A percentile compares a stretch with the other conserved stretches of the same genome.
Evolutionary conservation across 2,113 vertebrate genomes (phyloP).

Genomic region (Xiphophorus hellerii): DNA sequence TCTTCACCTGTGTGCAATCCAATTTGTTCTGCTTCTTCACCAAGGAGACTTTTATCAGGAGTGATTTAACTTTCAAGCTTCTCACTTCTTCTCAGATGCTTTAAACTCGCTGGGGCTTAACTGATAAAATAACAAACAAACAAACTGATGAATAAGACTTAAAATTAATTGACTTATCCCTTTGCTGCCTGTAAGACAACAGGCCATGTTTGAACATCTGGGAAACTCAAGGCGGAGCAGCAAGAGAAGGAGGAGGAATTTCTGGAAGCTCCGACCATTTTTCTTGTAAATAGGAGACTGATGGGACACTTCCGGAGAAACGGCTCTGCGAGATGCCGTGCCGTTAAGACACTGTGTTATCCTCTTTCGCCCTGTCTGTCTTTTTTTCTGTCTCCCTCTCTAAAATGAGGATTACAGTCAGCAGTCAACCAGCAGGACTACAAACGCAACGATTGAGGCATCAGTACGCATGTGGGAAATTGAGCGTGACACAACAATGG

Average conservation of each 20-base stretch:
- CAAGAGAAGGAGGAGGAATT: slow-evolving; percentile 10
- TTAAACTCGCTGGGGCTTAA: slow-evolving; percentile 60
- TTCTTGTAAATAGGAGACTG: slow-evolving; percentile 68
- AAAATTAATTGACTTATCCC: slow-evolving; percentile 48
- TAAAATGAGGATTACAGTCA: slow-evolving; percentile 40
- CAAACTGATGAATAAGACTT: slow-evolving; percentile 50
- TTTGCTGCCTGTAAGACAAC: slow-evolving; percentile 41
- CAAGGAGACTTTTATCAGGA: slow-evolving; percentile 54
- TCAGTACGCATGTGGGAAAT: slow-evolving; percentile 12
- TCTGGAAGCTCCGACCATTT: slow-evolving; percentile 31
- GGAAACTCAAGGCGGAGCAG: slow-evolving; percentile 25
- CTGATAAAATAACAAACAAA: slow-evolving; percentile 27
- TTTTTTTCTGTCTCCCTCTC: slow-evolving; percentile 65
- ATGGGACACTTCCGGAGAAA: slow-evolving; percentile 44
- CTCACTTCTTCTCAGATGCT: slow-evolving; percentile 64
- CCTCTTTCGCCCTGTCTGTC: slow-evolving; percentile 32
- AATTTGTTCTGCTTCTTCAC: slow-evolving; percentile 14
- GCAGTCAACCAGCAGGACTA: slow-evolving; percentile 35
- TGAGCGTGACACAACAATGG: slow-evolving; percentile 10
- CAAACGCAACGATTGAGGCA: slow-evolving; percentile 17
- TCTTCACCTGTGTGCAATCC: slow-evolving; percentile 52
- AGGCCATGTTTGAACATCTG: slow-evolving; percentile 27
- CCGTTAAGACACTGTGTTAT: slow-evolving; percentile 68
- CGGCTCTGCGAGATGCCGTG: slow-evolving; percentile 46
- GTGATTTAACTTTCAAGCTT: slow-evolving; percentile 52